These are phyloP conservation scores for Smithornis capensis DNA, from an alignment of 2,113 vertebrate genomes.

Conservation along the genomic window DNA sequence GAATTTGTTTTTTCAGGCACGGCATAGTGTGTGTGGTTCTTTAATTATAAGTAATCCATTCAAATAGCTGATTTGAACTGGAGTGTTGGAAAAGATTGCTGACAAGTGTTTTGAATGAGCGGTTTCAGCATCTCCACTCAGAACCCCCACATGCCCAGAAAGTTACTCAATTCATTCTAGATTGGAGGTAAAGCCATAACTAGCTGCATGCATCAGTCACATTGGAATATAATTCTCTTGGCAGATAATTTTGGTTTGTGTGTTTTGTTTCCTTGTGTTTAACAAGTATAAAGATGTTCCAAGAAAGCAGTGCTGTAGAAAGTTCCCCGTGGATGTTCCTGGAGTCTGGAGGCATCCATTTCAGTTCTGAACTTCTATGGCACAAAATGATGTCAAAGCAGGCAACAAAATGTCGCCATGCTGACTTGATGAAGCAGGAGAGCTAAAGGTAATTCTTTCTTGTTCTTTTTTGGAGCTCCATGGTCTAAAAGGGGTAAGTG, in stretches of 20 bases:
- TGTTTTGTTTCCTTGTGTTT: conserved; percentile 1
- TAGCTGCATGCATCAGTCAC: background rate
- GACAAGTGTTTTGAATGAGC: background rate
- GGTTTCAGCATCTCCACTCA: background rate
- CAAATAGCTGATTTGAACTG: background rate
- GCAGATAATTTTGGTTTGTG: background rate
- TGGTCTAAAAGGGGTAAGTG: background rate
- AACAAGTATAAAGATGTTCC: background rate
- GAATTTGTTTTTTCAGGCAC: background rate
- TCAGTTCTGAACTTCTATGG: background rate
- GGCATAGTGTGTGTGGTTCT: background rate
- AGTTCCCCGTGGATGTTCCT: background rate
- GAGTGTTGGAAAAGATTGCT: conserved; percentile 31
- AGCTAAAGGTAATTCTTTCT: background rate
- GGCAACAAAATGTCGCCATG: background rate
- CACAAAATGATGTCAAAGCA: background rate
- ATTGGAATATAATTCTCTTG: background rate
- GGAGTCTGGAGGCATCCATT: background rate
- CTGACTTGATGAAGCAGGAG: background rate
- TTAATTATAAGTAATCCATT: conserved; percentile 1
- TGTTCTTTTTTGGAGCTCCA: background rate
- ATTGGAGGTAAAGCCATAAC: background rate
- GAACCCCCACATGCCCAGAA: background rate
- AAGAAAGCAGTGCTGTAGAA: background rate
- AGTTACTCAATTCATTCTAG: background rate